These are phyloP conservation scores for Apogon hyalosoma DNA, from an alignment of 2,797 vertebrate species.

Conservation along the genomic window DNA sequence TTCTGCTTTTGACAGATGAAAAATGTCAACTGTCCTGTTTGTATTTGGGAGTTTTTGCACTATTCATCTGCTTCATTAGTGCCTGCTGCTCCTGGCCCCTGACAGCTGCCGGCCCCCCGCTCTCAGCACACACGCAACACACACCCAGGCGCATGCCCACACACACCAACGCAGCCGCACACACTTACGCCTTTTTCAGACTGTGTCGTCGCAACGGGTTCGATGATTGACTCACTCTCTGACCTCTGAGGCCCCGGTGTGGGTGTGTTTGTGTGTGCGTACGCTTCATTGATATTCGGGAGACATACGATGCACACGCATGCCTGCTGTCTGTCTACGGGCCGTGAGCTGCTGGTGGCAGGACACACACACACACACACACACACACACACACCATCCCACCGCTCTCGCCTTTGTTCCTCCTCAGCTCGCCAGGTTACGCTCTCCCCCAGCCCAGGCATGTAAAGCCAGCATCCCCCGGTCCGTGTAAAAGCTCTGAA, in stretches of 20 bases:
- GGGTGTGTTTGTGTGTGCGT: slow-evolving; percentile 48
- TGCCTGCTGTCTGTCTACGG: slow-evolving; percentile 97
- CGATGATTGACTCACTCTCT: slow-evolving; percentile 99
- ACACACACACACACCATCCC: slow-evolving; percentile 21
- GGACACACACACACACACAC: slow-evolving; percentile 46
- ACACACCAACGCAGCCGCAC: slow-evolving; percentile 37
- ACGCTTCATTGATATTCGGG: slow-evolving; percentile 96
- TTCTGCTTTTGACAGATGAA: slow-evolving; percentile 99
- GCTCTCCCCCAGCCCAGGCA: slow-evolving; percentile 76
- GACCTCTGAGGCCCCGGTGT: slow-evolving; percentile 92
- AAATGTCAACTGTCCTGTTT: slow-evolving; percentile 99
- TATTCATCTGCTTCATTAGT: slow-evolving; percentile 99
- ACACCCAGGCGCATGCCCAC: slow-evolving; percentile 29
- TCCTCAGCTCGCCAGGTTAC: slow-evolving; percentile 53
- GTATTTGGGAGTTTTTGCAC: slow-evolving; percentile 99
- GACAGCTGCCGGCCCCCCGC: slow-evolving; percentile 91
- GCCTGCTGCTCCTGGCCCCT: slow-evolving; percentile 96
- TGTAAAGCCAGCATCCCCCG: slow-evolving; percentile 69
- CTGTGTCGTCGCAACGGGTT: slow-evolving; percentile 92
- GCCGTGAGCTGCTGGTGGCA: slow-evolving; percentile 81
- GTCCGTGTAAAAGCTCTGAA: slow-evolving; percentile 89
- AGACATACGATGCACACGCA: slow-evolving; percentile 88
- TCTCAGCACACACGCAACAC: slow-evolving; percentile 67
- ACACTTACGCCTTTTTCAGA: slow-evolving; percentile 88
- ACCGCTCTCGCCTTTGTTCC: slow-evolving; percentile 47